Conservation (phyloP, 1,140 invertebrate species). For the Gryllus bimaculatus region DNA sequence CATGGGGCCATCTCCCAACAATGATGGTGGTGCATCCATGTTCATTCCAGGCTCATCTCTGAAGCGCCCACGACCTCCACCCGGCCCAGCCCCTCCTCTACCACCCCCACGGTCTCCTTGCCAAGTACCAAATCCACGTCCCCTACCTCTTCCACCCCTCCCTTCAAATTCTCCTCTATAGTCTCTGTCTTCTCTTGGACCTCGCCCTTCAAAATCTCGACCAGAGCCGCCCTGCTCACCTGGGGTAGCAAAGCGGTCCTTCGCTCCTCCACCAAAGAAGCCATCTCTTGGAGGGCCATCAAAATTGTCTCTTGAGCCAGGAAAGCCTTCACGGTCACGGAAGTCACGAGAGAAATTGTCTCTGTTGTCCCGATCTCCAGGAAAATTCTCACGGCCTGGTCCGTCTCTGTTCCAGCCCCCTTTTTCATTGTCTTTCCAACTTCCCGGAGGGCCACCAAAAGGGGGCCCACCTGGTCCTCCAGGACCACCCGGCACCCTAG, state of each 20-base stretch:
- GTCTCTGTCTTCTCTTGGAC: neutral
- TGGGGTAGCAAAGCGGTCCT: neutral
- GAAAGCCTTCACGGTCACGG: neutral
- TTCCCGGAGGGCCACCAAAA: neutral
- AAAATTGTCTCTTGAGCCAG: constrained; percentile 11
- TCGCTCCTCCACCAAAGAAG: constrained; percentile 10
- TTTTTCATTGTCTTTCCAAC: neutral
- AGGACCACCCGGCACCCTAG: neutral
- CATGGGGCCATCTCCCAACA: neutral
- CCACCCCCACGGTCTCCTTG: neutral
- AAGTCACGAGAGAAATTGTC: constrained; percentile 3
- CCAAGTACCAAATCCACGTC: neutral
- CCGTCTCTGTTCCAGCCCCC: constrained; percentile 12
- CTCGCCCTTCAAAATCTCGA: neutral
- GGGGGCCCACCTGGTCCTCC: neutral
- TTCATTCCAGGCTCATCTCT: neutral
- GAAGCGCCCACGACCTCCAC: neutral
- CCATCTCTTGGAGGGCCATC: constrained; percentile 7
- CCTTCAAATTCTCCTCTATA: constrained; percentile 6
- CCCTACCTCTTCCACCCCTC: constrained; percentile 7
- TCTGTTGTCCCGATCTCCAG: neutral
- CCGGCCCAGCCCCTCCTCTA: neutral
- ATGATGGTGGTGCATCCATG: neutral
- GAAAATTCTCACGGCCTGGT: neutral
- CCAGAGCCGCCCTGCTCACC: neutral